Evolutionary conservation across 2,888 invertebrate species (phyloP).

Genomic region (Cremastinae sp.): DNA sequence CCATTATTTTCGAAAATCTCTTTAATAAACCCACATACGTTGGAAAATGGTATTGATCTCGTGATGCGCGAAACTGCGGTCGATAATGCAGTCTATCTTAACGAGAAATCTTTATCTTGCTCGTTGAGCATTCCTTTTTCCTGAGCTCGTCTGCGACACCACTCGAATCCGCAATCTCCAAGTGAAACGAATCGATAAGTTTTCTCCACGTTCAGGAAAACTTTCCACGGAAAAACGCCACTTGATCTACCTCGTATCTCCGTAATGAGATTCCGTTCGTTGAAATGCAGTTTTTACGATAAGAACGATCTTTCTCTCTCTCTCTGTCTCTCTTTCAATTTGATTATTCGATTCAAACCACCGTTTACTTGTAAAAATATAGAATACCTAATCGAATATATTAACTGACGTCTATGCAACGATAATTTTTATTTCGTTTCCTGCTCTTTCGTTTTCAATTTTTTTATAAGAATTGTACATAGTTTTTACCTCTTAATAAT

Average conservation of each 20-base stretch:
- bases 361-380: conserved; percentile 32
- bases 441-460: background rate
- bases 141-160: background rate
- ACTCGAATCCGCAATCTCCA: background rate
- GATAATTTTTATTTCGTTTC: conserved; percentile 14
- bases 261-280: conserved; percentile 17
- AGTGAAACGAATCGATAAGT: conserved; percentile 35
- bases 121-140: conserved; percentile 3
- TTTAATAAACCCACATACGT: background rate
- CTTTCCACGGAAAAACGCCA: conserved; percentile 12
- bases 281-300: conserved; percentile 14
- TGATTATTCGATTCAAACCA: conserved; percentile 18
- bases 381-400: conserved; percentile 14
- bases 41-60: conserved; percentile 30
- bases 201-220: conserved; percentile 9
- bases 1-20: background rate
- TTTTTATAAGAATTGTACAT: conserved; percentile 1
- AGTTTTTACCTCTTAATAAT: background rate
- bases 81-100: conserved; percentile 30
- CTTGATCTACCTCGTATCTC: background rate
- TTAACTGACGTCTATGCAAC: conserved; percentile 11
- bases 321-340: background rate
- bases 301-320: background rate
- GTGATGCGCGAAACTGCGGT: conserved; percentile 19
- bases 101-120: conserved; percentile 37